These are phyloP conservation scores for Sinohyriopsis cumingii DNA, from an alignment of 2,888 invertebrate species.

Conservation along the genomic window DNA sequence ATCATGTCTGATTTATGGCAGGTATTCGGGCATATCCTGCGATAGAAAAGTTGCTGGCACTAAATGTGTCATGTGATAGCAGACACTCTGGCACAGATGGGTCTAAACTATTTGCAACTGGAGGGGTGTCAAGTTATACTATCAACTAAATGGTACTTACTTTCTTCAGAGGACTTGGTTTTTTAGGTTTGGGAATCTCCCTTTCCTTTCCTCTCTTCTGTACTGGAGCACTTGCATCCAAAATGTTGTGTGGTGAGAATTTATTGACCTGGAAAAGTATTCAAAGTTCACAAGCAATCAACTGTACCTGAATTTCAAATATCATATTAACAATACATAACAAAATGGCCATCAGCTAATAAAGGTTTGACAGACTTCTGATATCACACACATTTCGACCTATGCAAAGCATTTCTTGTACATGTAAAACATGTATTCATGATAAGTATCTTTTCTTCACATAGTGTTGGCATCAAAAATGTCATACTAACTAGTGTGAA, in stretches of 20 bases:
- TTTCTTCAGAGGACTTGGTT: slow-evolving; percentile 73
- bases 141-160: slow-evolving; percentile 38
- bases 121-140: too few species aligned
- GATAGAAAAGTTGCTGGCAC: too few species aligned
- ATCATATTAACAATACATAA: not conserved
- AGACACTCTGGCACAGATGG: not conserved
- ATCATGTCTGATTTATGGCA: too few species aligned
- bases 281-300: not conserved
- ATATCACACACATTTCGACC: too few species aligned
- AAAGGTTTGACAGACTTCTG: too few species aligned
- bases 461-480: too few species aligned
- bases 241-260: slow-evolving; percentile 33
- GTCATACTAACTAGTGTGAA: too few species aligned
- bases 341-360: not conserved
- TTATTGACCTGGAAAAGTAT: not conserved
- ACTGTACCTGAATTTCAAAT: slow-evolving; percentile 3
- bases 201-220: slow-evolving; percentile 74
- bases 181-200: slow-evolving; percentile 72
- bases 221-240: slow-evolving; percentile 70
- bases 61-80: not conserved
- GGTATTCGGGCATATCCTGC: too few species aligned
- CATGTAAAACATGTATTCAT: too few species aligned
- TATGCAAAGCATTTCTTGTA: too few species aligned
- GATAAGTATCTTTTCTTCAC: too few species aligned
- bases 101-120: not conserved